phyloP scores from a whole-genome alignment of 2,113 vertebrate species.

The Notarius quadriscutis region DNA sequence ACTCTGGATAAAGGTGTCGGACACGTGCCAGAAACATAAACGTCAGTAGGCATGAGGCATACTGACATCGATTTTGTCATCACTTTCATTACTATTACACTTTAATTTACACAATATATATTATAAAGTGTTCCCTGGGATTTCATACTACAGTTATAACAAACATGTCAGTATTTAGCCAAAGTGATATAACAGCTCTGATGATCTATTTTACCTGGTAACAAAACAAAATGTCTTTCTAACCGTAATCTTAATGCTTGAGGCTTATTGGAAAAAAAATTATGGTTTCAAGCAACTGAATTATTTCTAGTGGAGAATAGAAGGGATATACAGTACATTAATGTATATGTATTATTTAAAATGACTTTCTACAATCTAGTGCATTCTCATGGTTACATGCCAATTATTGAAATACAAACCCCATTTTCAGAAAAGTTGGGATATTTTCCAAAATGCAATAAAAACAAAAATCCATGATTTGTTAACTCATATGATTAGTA shows the following conservation, averaged over 20 bases:
- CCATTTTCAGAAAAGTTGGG: too few species aligned
- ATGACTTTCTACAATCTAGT: neutral
- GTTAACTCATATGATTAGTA: too few species aligned
- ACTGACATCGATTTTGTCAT: neutral
- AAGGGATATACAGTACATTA: neutral
- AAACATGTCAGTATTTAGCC: constrained; percentile 38
- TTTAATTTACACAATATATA: neutral
- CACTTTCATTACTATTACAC: neutral
- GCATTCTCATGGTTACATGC: neutral
- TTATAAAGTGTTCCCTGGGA: neutral
- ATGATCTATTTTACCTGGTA: constrained; percentile 39
- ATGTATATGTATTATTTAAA: neutral
- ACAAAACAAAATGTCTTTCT: neutral
- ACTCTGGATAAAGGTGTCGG: neutral
- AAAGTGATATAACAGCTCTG: constrained; percentile 45
- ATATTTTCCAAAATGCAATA: too few species aligned
- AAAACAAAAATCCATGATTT: too few species aligned
- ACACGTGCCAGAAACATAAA: neutral
- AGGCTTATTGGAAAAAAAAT: neutral
- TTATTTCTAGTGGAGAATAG: neutral
- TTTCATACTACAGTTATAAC: constrained; percentile 29
- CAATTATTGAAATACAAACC: neutral
- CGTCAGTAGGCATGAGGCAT: neutral
- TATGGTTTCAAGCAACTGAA: neutral
- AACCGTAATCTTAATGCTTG: neutral